These are phyloP conservation scores for Drosophila meridiana DNA, from an alignment of 2,888 invertebrate species.

Conservation along the genomic window DNA sequence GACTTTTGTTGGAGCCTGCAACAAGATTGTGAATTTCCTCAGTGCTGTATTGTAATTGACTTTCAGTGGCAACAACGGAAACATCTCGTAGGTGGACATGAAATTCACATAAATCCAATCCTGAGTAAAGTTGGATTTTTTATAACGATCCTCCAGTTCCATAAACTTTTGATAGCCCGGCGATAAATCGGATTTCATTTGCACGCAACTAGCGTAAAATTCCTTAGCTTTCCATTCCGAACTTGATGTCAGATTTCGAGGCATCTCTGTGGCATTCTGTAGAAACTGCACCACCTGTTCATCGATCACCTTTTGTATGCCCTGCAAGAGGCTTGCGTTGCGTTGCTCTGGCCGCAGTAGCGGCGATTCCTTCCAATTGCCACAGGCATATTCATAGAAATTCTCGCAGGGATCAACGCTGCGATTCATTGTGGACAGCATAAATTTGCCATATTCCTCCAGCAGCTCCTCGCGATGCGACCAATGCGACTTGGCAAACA, in stretches of 20 bases:
- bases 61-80: constrained; percentile 72
- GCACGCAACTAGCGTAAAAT: constrained; percentile 73
- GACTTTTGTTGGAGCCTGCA: constrained; percentile 54
- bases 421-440: constrained; percentile 77
- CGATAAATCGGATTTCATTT: constrained; percentile 65
- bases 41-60: constrained; percentile 68
- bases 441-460: constrained; percentile 71
- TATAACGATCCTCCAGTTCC: constrained; percentile 54
- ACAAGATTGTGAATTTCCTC: constrained; percentile 68
- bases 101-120: constrained; percentile 82
- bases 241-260: constrained; percentile 36
- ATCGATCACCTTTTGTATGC: constrained; percentile 75
- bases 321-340: constrained; percentile 73
- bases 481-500: constrained; percentile 62
- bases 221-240: constrained; percentile 77
- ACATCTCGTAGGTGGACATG: constrained; percentile 72
- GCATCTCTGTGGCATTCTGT: constrained; percentile 62
- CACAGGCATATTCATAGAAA: constrained; percentile 82
- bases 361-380: constrained; percentile 74
- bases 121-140: neutral
- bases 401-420: constrained; percentile 82
- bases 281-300: constrained; percentile 66
- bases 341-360: constrained; percentile 59
- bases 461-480: constrained; percentile 76
- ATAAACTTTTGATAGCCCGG: constrained; percentile 58